Percentiles rank a stretch among this genome's conserved stretches.
phyloP scores from a whole-genome alignment of 1,140 invertebrate species.

The Zaprionus africanus region DNA sequence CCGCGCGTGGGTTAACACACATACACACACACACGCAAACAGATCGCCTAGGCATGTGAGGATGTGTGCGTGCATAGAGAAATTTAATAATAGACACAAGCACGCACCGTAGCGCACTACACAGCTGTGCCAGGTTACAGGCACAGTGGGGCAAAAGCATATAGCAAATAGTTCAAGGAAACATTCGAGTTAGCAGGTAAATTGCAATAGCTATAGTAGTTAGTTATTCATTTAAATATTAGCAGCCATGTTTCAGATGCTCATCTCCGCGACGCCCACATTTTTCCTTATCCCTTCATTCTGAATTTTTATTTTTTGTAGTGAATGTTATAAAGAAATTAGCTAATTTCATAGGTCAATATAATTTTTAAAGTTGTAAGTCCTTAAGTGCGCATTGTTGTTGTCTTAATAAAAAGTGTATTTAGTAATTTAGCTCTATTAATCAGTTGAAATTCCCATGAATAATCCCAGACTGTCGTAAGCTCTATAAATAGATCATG shows the following conservation, averaged over 20 bases:
- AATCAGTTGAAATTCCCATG: not conserved
- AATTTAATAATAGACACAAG: slow-evolving; percentile 64
- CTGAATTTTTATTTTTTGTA: no score
- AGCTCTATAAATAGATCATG: not conserved
- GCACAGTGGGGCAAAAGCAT: slow-evolving; percentile 33
- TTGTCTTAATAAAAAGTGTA: no score
- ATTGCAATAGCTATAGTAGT: not conserved
- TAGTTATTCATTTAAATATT: no score
- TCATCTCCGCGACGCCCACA: no score
- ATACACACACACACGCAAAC: slow-evolving; percentile 6
- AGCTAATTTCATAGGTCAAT: no score
- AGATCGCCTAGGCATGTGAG: slow-evolving; percentile 4
- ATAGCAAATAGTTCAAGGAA: slow-evolving; percentile 14
- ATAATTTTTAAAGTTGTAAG: no score
- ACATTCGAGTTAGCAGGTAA: not conserved
- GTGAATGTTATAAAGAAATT: no score
- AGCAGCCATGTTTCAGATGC: no score
- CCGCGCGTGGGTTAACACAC: slow-evolving; percentile 30
- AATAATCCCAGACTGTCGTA: not conserved
- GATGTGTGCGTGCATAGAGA: slow-evolving; percentile 52
- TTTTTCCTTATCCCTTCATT: no score
- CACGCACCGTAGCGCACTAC: slow-evolving; percentile 25
- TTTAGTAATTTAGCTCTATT: no score
- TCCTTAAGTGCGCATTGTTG: no score
- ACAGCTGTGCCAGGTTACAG: slow-evolving; percentile 4